Evolutionary conservation across 1,140 invertebrate genomes (phyloP).

Genomic region (Oedothorax gibbosus): DNA sequence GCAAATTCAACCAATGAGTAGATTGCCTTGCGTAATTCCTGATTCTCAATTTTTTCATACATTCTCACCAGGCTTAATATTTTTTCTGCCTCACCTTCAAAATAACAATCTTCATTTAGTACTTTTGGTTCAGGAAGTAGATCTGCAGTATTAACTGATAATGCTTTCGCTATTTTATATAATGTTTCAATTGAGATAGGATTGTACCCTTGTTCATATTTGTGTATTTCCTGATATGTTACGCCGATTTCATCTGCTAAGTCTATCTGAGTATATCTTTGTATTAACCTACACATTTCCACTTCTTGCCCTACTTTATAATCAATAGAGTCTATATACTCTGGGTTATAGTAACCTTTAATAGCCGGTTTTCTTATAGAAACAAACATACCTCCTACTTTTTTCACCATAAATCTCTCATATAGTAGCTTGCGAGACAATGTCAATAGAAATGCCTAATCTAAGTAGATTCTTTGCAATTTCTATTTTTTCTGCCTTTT

Average conservation of each 20-base stretch:
- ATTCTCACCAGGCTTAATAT: slow-evolving; percentile 1
- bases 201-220: slow-evolving; percentile 29
- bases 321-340: neutral
- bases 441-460: slow-evolving; percentile 25
- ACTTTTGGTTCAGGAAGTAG: slow-evolving; percentile 14
- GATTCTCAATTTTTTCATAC: slow-evolving; percentile 26
- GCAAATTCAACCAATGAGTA: slow-evolving; percentile 4
- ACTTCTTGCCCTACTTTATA: neutral
- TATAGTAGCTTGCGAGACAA: slow-evolving; percentile 20
- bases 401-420: slow-evolving; percentile 8
- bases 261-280: slow-evolving; percentile 7
- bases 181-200: slow-evolving; percentile 14
- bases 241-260: neutral
- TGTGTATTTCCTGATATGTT: slow-evolving; percentile 13
- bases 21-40: slow-evolving; percentile 18
- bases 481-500: slow-evolving; percentile 36
- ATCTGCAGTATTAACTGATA: slow-evolving; percentile 42
- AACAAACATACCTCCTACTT: slow-evolving; percentile 8
- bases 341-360: neutral
- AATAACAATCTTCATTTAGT: slow-evolving; percentile 4
- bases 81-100: slow-evolving; percentile 6
- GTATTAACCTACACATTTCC: slow-evolving; percentile 22
- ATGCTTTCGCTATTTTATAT: slow-evolving; percentile 28
- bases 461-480: slow-evolving; percentile 25
- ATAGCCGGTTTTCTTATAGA: slow-evolving; percentile 1